phyloP scores from a whole-genome alignment of 2,888 invertebrate genomes.

The Parnassius apollo region DNA sequence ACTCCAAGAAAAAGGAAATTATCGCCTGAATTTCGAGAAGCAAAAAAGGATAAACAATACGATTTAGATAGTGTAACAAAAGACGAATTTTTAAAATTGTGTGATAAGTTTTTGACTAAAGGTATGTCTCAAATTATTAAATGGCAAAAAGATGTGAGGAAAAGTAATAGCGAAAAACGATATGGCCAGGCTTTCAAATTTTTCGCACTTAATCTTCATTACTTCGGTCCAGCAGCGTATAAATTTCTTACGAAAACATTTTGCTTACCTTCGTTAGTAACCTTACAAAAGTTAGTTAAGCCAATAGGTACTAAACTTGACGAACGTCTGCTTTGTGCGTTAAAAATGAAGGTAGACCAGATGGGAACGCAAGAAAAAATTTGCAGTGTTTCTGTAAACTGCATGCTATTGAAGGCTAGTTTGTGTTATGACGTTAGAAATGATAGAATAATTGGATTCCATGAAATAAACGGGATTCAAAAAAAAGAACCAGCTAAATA shows the following conservation, averaged over 20 bases:
- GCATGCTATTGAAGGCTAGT: constrained; percentile 19
- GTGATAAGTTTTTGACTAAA: constrained; percentile 23
- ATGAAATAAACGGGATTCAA: constrained; percentile 31
- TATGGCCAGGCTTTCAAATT: constrained; percentile 29
- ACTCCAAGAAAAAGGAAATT: constrained; percentile 33
- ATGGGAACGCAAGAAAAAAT: constrained; percentile 32
- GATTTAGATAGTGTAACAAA: constrained; percentile 26
- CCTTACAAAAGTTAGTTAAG: constrained; percentile 29
- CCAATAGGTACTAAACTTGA: constrained; percentile 28
- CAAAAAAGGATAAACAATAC: constrained; percentile 20
- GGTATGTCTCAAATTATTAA: constrained; percentile 29
- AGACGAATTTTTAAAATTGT: constrained; percentile 31
- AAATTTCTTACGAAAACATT: constrained; percentile 29
- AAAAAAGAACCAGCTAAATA: constrained; percentile 26
- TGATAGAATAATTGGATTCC: constrained; percentile 31
- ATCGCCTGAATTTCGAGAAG: constrained; percentile 26
- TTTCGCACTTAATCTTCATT: constrained; percentile 32
- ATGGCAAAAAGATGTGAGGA: constrained; percentile 30
- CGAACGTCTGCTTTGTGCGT: constrained; percentile 27
- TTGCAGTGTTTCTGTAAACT: constrained; percentile 32
- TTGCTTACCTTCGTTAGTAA: constrained; percentile 27
- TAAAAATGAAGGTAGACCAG: constrained; percentile 32
- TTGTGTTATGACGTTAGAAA: constrained; percentile 29
- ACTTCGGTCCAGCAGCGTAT: constrained; percentile 30
- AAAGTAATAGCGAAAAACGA: constrained; percentile 23